Base-by-base conservation (phyloP, 2,113 vertebrate genomes). In the Gadus macrocephalus region DNA sequence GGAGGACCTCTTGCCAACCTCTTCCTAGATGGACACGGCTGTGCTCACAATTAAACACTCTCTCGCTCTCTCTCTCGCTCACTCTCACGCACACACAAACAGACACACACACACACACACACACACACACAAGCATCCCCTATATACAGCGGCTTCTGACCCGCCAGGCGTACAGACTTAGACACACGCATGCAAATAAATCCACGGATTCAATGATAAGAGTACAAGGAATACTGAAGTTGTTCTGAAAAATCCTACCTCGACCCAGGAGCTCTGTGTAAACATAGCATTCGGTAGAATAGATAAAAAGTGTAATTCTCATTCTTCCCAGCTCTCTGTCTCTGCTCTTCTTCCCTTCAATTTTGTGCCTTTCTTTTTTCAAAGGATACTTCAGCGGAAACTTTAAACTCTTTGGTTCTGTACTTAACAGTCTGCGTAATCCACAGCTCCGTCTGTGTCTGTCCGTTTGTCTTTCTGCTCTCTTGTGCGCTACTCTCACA, bases 231-330 rank as follows among this genome's bases (percentile, higher is more conserved):
- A 81, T 75, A 83, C 63, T 68, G 73, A 67, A 2, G 53, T 78
- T 72, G 68, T 72, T 79, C 12, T 82, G 76, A 83, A 89, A 89
- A 85, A 58, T 58, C 85, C 86, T 83, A 84, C 87, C 83, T 87
- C 82, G 68, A 84, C 81, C 83, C 78, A 81, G 77, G 78, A 88
- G 77, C 82, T 86, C 80, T 82, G 85, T 88, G 86, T 89, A 89
- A 89, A 89, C 88, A 86, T 87, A 78, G 82, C 85, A 22, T 83
- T 81, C 70, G 49, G 76, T 85, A 80, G 81, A 82, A 63, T 84
- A 83, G 75, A 83, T 86, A 77, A 78, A 77, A 71, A 78, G 78
- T 64, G 62, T n/a, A 28, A 3, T 38, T n/a, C 28, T 59, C 53
- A 25, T 35, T 68, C 20, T 58, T 65, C 7, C 64, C 28, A 19